Base-by-base conservation (phyloP, 2,888 invertebrate genomes). In the Clunio marinus region DNA sequence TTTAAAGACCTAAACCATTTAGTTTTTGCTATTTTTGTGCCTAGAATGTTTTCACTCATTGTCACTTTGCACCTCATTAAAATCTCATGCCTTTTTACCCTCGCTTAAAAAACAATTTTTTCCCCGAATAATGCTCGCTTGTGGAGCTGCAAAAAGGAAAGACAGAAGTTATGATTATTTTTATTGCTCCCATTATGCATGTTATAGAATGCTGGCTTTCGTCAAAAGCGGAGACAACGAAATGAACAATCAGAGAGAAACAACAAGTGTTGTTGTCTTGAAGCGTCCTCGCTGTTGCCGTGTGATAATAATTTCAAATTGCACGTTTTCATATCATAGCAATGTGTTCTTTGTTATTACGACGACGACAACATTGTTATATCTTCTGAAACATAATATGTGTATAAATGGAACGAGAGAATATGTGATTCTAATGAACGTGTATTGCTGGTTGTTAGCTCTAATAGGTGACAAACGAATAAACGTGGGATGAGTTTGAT, bases 1-100 rank as follows among this genome's bases (percentile, higher is more conserved):
- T 66, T 51, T 66, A 24, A 63, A 63, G 63, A 37, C 63, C 45
- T 46, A 28, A 66, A 66, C 66, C 51, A 22, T 65, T 45, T 66
- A 45, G 63, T 63, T 46, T n/a, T 45, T n/a, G 27, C 17, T 27
- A 17, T 27, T 63, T 22, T 13, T 46, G 10, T 28, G 15, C 63
- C 46, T 45, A 27, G 45, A 4, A 51, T 51, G 10, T 51, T 20
- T 20, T 17, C 22, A 17, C 8, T 17, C 22, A 51, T 51, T 51
- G n/a, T 27, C 57, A 27, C 27, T 55, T 46, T 17, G 27, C 66
- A 66, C 66, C 66, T 66, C 66, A 66, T 66, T 66, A 66, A 66
- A 66, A 66, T 66, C 66, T 66, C 35, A 66, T 66, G 55, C 51
- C 13, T 55, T 22, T 20, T n/a, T 3, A 8, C 27, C 4, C 17